Percentiles rank a stretch among this genome's conserved stretches.
These are phyloP conservation scores for Gymnobelideus leadbeateri DNA, from an alignment of 2,113 vertebrate genomes.

Conservation along the genomic window DNA sequence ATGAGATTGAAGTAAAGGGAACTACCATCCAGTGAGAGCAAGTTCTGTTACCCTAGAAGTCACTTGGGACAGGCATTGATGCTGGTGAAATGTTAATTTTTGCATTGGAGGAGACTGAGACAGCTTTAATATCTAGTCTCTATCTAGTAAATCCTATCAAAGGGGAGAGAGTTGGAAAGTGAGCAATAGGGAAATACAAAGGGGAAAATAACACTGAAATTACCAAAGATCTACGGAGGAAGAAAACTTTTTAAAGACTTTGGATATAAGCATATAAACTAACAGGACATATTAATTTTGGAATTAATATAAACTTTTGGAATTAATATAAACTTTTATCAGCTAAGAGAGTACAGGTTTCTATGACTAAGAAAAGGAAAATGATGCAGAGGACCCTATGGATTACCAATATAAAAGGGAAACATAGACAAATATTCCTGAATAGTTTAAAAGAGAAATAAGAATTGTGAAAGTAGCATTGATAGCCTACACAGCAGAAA, in stretches of 20 bases:
- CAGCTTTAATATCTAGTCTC: neutral
- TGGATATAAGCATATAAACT: neutral
- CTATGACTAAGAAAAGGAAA: neutral
- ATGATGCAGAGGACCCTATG: neutral
- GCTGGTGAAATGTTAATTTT: neutral
- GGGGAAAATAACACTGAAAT: neutral
- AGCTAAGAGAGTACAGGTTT: neutral
- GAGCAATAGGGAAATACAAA: neutral
- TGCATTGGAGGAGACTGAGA: neutral
- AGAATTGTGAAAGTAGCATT: neutral
- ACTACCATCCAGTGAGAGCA: no score
- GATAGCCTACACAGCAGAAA: neutral
- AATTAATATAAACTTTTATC: neutral
- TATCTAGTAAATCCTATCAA: neutral
- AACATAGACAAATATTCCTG: neutral
- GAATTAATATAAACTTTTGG: neutral
- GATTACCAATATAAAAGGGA: neutral
- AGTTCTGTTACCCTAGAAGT: no score
- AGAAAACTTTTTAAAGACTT: neutral
- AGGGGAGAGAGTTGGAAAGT: neutral
- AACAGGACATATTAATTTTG: neutral
- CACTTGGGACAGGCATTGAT: neutral
- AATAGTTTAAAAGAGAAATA: neutral
- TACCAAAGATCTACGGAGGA: neutral
- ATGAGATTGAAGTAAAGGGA: no score